Evolutionary conservation across 2,888 invertebrate species (phyloP), one percentile per base, ranked within the genome.

Genomic region (Glaucopsyche alexis): DNA sequence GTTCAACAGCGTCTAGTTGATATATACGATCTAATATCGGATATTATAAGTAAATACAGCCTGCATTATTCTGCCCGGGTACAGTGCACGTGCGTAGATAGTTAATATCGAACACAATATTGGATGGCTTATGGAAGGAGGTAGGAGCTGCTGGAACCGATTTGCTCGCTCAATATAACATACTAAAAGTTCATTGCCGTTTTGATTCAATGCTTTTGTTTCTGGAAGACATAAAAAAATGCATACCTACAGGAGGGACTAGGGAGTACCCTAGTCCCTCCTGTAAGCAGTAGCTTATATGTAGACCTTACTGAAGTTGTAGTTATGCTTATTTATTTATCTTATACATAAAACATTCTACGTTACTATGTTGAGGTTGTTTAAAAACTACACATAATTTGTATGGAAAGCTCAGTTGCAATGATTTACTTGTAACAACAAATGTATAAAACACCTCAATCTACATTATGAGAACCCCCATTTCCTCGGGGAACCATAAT

Each of bases 101-200:
- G 77, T 77, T 79, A 77, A 79, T 79, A 79, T 78, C 78, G 71
- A 75, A 69, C 72, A 77, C 78, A 76, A 79, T 78, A 76, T 75
- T 75, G 65, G 74, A 74, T 73, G 71, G 69, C 71, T 73, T 64
- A 50, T 75, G 72, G 71, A 55, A 71, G 73, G 71, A 72, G 73
- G 67, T 69, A 55, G 69, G 69, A 29, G 50, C 70, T 75, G 66
- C 76, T 76, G 73, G 71, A 73, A 82, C 79, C 88, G 90, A 90
- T 91, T 88, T 90, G 90, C 83, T 78, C 84, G 81, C 86, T 89
- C 84, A 87, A 91, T 69, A 91, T 91, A 91, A 84, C 82, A 88
- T 86, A 86, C 83, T 91, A 86, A 88, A 90, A 88, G 87, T 91
- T 90, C 88, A 91, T 87, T 81, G 82, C 81, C 60, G 38, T 50